These are phyloP conservation scores for Stegastes partitus DNA, from an alignment of 2,113 vertebrate species.

Conservation along the genomic window DNA sequence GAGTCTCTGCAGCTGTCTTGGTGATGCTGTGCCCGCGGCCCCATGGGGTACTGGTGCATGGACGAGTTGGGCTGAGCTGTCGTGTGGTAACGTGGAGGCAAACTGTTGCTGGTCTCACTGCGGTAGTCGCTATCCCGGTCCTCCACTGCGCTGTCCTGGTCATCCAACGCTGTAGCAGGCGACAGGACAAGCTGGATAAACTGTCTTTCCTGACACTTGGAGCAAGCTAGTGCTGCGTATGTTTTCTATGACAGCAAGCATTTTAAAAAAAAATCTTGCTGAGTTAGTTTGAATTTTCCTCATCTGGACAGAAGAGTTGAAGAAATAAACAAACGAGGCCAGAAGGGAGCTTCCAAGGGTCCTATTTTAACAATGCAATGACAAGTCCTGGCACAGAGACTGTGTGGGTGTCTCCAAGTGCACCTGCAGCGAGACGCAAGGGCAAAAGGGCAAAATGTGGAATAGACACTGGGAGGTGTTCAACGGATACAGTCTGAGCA, in stretches of 20 bases:
- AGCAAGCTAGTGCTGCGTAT: background rate
- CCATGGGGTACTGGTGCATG: conserved; percentile 91
- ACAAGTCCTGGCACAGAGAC: background rate
- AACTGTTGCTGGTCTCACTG: conserved; percentile 95
- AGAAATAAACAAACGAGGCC: conserved; percentile 15
- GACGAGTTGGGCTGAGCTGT: conserved; percentile 95
- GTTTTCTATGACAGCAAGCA: background rate
- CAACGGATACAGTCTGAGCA: too few species aligned
- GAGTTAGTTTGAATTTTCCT: background rate
- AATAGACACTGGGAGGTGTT: too few species aligned
- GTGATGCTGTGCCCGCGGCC: conserved; percentile 87
- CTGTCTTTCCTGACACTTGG: background rate
- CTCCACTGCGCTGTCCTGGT: conserved; percentile 94
- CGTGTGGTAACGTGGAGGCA: conserved; percentile 92
- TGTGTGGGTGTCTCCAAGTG: too few species aligned
- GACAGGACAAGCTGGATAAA: conserved; percentile 2
- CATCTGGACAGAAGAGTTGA: conserved; percentile 7
- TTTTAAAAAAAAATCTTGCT: background rate
- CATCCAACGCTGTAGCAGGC: conserved; percentile 89
- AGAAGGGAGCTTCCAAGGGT: background rate
- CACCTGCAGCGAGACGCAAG: too few species aligned
- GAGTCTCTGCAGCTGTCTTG: conserved; percentile 88
- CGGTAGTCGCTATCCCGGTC: conserved; percentile 98
- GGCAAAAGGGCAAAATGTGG: too few species aligned
- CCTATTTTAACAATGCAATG: background rate